phyloP scores from a whole-genome alignment of 2,888 invertebrate species.

The Spisula solida region DNA sequence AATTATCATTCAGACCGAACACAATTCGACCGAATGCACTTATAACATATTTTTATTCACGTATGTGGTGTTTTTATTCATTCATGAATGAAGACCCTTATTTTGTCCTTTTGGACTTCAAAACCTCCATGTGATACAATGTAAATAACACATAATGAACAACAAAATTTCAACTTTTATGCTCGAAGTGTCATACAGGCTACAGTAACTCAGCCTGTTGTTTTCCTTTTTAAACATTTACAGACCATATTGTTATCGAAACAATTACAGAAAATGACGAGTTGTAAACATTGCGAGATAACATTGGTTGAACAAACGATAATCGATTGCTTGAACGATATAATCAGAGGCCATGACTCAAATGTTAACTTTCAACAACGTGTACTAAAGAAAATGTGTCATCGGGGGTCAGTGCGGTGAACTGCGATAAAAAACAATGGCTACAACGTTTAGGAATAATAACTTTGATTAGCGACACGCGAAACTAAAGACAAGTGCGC shows the following conservation, averaged over 20 bases:
- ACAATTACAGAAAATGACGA: conserved; percentile 51
- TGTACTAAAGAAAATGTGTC: neutral
- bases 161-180: neutral
- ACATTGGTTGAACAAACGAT: neutral
- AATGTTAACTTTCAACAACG: neutral
- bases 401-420: neutral
- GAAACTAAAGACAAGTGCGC: neutral
- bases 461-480: conserved; percentile 5
- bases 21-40: no score
- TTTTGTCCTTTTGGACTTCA: neutral
- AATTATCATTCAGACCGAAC: no score
- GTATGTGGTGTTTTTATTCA: no score
- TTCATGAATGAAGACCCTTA: no score
- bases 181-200: neutral
- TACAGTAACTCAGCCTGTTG: no score
- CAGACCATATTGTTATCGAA: conserved; percentile 3
- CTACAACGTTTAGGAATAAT: neutral
- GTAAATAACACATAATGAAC: neutral
- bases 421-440: neutral
- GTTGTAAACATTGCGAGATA: conserved; percentile 27
- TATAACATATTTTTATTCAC: no score
- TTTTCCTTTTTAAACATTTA: neutral
- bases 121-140: neutral
- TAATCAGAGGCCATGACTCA: neutral
- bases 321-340: neutral